Conservation (phyloP, 1,140 invertebrate genomes). For the Drosophila takahashii region DNA sequence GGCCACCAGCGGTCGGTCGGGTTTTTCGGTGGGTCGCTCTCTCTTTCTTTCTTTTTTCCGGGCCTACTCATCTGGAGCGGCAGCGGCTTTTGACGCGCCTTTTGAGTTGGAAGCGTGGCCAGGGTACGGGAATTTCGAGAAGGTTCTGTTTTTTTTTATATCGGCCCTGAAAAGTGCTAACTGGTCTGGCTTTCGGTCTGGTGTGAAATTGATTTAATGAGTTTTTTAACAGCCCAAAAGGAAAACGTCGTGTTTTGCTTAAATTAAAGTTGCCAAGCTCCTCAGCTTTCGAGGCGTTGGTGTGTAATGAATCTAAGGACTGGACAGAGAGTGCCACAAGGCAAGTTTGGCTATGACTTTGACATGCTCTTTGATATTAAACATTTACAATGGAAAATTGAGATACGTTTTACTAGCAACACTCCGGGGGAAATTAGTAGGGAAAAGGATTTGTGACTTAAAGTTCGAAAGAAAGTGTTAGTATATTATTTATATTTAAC, state of each 20-base stretch:
- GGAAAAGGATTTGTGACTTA: neutral
- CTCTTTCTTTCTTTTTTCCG: constrained; percentile 2
- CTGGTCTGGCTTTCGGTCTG: constrained; percentile 41
- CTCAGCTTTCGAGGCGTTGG: constrained; percentile 46
- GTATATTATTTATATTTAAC: no score
- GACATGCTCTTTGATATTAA: constrained; percentile 44
- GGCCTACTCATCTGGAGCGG: constrained; percentile 40
- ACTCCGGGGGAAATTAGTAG: neutral
- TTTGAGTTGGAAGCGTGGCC: constrained; percentile 8
- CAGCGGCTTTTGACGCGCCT: constrained; percentile 40
- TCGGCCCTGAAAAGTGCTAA: constrained; percentile 47
- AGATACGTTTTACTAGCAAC: neutral
- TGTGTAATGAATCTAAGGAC: constrained; percentile 29
- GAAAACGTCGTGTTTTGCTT: constrained; percentile 29
- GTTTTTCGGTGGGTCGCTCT: neutral
- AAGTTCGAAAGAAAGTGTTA: neutral
- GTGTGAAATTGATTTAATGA: constrained; percentile 69
- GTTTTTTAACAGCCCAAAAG: constrained; percentile 31
- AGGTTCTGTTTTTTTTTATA: constrained; percentile 16
- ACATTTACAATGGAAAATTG: constrained; percentile 15
- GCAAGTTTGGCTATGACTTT: constrained; percentile 28
- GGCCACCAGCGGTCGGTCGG: constrained; percentile 32
- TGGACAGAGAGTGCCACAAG: constrained; percentile 25
- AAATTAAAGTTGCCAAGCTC: constrained; percentile 44
- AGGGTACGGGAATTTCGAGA: neutral